Evolutionary conservation across 1,140 invertebrate species (phyloP), one percentile per base, ranked within the genome.

Genomic region (Homarus americanus): DNA sequence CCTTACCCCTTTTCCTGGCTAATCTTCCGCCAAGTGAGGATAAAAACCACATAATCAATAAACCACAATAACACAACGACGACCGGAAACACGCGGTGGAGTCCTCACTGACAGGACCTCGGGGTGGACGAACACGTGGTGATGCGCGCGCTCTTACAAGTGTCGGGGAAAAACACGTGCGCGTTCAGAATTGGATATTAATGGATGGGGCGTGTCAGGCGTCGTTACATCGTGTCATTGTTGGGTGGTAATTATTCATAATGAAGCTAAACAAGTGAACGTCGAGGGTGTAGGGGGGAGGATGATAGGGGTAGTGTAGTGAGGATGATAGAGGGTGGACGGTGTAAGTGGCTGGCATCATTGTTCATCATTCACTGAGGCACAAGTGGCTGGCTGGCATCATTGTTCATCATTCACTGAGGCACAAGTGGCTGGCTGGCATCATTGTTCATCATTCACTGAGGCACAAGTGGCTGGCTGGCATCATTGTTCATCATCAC

Each of bases 161-260:
- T n/a, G 38, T 32, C 28, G 28, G 32, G 34, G 28, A 44, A 73
- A 41, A 88, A 79, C 86, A 88, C 86, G 76, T 88, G 86, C 38
- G 75, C 86, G 86, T 88, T 88, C 86, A 72, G 44, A 88, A 88
- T 88, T 79, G 75, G 86, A 72, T 80, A 88, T 82, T 88, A 88
- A 88, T 88, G 76, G 86, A 88, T 88, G 76, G 58, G 58, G 49
- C 32, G 82, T 69, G 86, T 79, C 76, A 66, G 53, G 76, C 38
- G 28, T 40, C 36, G 28, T 66, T 79, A 79, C 53, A 28, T 24
- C 38, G 86, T 66, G 75, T 87, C 40, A 75, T 58, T 58, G 79
- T 28, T n/a, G 34, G 79, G 53, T 3, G 40, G 79, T 36, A 34
- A 53, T 44, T 40, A 41, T 34, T 41, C 41, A 58, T 41, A 34